Base-by-base conservation (phyloP, 2,113 vertebrate genomes). In the Coregonus clupeaformis region DNA sequence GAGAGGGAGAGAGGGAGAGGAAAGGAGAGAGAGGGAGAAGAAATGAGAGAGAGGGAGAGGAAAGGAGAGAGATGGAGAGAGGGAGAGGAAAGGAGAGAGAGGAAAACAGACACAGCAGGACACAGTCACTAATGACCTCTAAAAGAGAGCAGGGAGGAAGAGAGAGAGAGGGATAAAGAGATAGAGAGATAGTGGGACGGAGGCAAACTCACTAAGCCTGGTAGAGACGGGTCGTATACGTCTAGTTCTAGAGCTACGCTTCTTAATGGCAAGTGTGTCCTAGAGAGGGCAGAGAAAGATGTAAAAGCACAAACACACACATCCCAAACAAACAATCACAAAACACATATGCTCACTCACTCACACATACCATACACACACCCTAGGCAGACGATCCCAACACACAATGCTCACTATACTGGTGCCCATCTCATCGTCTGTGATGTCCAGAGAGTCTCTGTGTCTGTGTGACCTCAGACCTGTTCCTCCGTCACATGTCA, bases 191-290 rank as follows among this genome's bases (percentile, higher is more conserved):
- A 81, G 68, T 22, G 22, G 60, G 27, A 27, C 14, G 14, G 32
- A 68, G 36, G 9, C 36, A 42, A 11, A 9, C 95, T 95, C 90
- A 96, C 95, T 95, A 75, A 96, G 95, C 82, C 95, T 93, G 71
- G 95, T 94, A 62, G 95, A 96, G 49, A 93, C 95, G 0, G 95
- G 95, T 36, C 95, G 92, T 76, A 96, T 95, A 83, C 94, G 91
- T 72, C 95, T 92, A 76, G 94, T 93, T 84, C 94, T 92, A 32
- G 94, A 94, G 82, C 89, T 92, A 79, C 85, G 93, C 84, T 95
- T 94, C 88, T 94, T 95, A 89, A 96, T 95, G 85, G 95, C 95
- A 89, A 96, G 94, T 16, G 95, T 96, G 85, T 96, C 95, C 95
- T 96, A 75, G 47, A 78, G 29, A 86, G 75, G 22, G 73, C 65